phyloP scores from a whole-genome alignment of 2,797 vertebrate species.

The Chloroceryle amazona region DNA sequence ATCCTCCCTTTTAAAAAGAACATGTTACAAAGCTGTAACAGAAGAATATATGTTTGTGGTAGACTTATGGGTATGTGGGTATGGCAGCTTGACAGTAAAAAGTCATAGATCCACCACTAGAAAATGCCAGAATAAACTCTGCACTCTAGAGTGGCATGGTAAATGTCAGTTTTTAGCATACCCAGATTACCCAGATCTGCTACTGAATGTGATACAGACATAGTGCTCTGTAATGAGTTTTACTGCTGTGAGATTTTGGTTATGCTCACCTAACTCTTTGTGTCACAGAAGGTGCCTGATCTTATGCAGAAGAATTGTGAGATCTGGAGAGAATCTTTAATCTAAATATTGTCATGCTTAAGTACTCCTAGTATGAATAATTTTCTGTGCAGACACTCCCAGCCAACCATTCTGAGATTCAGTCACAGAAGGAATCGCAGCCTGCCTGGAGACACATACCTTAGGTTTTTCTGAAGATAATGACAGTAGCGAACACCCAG shows the following conservation, averaged over 20 bases:
- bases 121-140: conserved; percentile 66
- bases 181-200: neutral
- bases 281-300: neutral
- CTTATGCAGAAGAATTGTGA: neutral
- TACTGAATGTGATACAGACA: conserved; percentile 9
- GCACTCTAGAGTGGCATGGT: conserved; percentile 47
- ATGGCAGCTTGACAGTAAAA: conserved; percentile 72
- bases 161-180: conserved; percentile 35
- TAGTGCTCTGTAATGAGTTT: neutral
- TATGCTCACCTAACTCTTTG: neutral
- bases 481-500: neutral
- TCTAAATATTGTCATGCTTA: neutral
- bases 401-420: neutral
- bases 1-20: conserved; percentile 27
- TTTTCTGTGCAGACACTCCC: neutral
- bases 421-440: neutral
- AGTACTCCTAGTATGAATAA: neutral
- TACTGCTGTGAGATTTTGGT: neutral
- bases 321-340: neutral
- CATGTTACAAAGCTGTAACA: conserved; percentile 54
- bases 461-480: neutral
- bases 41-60: conserved; percentile 61
- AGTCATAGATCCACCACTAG: conserved; percentile 58
- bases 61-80: conserved; percentile 61
- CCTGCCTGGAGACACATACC: neutral